Conservation (phyloP, 2,797 vertebrate genomes). For the Anguilla marmorata region DNA sequence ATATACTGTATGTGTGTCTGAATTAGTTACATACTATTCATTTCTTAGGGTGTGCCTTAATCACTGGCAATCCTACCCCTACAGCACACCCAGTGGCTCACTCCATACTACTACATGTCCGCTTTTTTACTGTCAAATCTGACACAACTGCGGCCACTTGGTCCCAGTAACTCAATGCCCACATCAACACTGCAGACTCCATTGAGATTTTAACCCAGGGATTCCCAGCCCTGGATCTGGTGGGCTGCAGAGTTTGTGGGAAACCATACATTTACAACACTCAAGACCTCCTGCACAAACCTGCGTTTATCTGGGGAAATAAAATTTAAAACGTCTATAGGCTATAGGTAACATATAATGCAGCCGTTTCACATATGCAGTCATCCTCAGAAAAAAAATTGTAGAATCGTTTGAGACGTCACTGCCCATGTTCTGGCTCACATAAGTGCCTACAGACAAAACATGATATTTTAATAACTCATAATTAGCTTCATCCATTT, state of each 20-base stretch:
- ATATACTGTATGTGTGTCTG: not conserved
- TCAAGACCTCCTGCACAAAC: not conserved
- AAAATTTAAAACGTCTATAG: not conserved
- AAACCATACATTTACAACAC: not conserved
- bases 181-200: not conserved
- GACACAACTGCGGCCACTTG: not conserved
- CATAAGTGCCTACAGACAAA: not conserved
- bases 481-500: slow-evolving; percentile 9
- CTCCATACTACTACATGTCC: too few species aligned
- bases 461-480: slow-evolving; percentile 6
- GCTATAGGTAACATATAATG: not conserved
- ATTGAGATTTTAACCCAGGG: not conserved
- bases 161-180: not conserved
- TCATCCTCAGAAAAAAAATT: not conserved
- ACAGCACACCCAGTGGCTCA: not conserved
- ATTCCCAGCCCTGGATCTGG: not conserved
- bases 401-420: not conserved
- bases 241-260: not conserved
- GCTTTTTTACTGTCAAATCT: not conserved
- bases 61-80: not conserved
- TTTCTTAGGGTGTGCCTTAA: not conserved
- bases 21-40: not conserved
- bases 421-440: not conserved
- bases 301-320: not conserved
- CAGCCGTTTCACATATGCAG: not conserved